phyloP scores from a whole-genome alignment of 2,113 vertebrate genomes.

The Abramis brama region DNA sequence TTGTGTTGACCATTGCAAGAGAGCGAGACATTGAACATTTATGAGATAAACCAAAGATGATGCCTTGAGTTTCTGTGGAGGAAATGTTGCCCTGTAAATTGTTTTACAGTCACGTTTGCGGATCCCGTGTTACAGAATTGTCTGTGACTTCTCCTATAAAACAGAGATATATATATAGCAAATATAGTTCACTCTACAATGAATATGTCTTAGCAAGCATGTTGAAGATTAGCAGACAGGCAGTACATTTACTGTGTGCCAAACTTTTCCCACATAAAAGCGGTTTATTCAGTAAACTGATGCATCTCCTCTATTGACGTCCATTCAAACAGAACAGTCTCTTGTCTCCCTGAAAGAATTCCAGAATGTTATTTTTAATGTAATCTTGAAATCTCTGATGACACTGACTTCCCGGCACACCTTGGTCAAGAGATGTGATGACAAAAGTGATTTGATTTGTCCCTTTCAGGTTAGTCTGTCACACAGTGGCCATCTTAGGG shows the following conservation, averaged over 20 bases:
- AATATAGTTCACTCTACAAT: neutral
- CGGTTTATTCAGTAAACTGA: conserved; percentile 9
- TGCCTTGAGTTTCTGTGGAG: neutral
- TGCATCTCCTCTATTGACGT: neutral
- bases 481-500: too few relatives aligned
- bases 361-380: neutral
- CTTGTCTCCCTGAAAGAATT: neutral
- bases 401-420: too few relatives aligned
- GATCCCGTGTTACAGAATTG: neutral
- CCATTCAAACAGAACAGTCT: neutral
- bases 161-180: neutral
- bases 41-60: conserved; percentile 7
- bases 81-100: neutral
- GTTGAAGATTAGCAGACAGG: neutral
- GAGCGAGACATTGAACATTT: neutral
- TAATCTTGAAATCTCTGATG: neutral
- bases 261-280: conserved; percentile 7
- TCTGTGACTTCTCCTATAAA: neutral
- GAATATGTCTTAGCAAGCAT: neutral
- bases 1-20: neutral
- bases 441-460: neutral
- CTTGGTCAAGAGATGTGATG: neutral
- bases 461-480: neutral
- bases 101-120: neutral
- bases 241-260: neutral